Percentiles rank a stretch among this genome's conserved stretches.
These are phyloP conservation scores for Tympanuchus pallidicinctus DNA, from an alignment of 2,113 vertebrate species.

Conservation along the genomic window DNA sequence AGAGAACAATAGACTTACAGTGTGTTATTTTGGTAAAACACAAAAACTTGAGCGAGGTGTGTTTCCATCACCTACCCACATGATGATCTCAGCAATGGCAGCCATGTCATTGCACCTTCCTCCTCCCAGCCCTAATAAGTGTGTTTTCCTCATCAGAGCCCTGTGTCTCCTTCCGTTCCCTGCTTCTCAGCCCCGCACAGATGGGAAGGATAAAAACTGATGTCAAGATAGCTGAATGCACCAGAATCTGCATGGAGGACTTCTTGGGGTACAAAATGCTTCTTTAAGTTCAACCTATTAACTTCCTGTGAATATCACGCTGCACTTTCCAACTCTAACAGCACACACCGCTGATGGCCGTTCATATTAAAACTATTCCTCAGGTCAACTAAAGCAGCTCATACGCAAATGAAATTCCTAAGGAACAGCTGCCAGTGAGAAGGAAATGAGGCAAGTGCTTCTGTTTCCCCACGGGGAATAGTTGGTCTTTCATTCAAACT, in stretches of 20 bases:
- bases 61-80: not conserved
- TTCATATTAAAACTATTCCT: not conserved
- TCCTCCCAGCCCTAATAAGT: not conserved
- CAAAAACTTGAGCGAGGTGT: not conserved
- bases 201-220: not conserved
- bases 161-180: not conserved
- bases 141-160: not conserved
- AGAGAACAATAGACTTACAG: not conserved
- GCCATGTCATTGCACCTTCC: not conserved
- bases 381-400: not conserved
- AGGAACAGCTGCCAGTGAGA: conserved; percentile 32
- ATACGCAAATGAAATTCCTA: conserved; percentile 35
- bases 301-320: not conserved
- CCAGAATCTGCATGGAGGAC: rapidly evolving
- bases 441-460: conserved; percentile 48
- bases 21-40: not conserved
- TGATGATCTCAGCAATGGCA: not conserved
- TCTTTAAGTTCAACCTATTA: not conserved
- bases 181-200: not conserved
- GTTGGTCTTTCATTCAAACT: conserved; percentile 26
- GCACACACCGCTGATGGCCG: not conserved
- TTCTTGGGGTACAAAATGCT: not conserved
- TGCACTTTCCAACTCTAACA: not conserved
- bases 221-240: not conserved
- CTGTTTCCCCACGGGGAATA: conserved; percentile 25